Evolutionary conservation across 2,888 invertebrate genomes (phyloP).

Genomic region (Plebejus argus): DNA sequence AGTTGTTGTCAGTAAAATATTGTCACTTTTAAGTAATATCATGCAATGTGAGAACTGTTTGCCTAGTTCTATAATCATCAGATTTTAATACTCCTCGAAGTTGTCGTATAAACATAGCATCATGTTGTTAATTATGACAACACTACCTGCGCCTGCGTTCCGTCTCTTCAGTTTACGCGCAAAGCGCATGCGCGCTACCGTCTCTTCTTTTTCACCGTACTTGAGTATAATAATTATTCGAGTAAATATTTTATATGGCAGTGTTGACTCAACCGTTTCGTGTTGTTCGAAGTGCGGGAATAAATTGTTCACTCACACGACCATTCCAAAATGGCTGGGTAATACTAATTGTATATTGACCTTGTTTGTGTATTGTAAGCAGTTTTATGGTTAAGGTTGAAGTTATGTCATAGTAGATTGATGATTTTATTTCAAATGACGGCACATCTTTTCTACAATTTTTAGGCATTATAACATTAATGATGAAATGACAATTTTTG

Average conservation of each 20-base stretch:
- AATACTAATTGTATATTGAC: conserved; percentile 51
- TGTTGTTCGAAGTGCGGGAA: conserved; percentile 67
- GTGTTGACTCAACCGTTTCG: conserved; percentile 70
- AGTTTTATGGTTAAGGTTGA: conserved; percentile 26
- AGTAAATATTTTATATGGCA: conserved; percentile 71
- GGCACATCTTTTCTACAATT: background rate
- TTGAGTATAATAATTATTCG: conserved; percentile 48
- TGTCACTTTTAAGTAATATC: background rate
- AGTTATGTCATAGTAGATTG: background rate
- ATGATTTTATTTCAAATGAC: background rate
- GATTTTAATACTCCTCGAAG: background rate
- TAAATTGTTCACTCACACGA: conserved; percentile 57
- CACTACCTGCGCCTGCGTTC: conserved; percentile 60
- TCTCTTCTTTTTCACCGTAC: conserved; percentile 52
- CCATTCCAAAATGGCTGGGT: conserved; percentile 66
- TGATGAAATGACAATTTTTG: background rate
- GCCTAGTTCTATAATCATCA: background rate
- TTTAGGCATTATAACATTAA: background rate
- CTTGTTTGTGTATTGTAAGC: conserved; percentile 42
- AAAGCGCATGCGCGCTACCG: conserved; percentile 71
- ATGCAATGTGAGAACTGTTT: background rate
- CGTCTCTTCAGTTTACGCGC: conserved; percentile 68
- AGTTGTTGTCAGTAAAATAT: background rate
- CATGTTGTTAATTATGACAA: conserved; percentile 39
- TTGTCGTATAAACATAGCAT: conserved; percentile 23